Conservation (phyloP, 2,113 vertebrate species). For the Tursiops truncatus region DNA sequence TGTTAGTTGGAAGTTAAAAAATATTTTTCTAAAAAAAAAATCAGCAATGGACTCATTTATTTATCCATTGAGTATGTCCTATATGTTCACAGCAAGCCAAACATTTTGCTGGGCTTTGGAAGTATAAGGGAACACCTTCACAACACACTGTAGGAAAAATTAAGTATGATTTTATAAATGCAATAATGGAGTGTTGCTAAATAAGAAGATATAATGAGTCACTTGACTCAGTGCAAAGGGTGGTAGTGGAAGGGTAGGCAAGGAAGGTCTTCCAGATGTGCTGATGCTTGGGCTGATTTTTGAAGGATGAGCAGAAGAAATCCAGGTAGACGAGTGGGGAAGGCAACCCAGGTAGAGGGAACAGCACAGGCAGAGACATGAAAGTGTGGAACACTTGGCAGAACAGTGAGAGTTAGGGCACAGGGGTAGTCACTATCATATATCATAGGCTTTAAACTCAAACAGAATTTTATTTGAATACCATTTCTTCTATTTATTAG, state of each 20-base stretch:
- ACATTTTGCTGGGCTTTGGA: background rate
- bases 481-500: background rate
- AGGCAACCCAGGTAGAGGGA: background rate
- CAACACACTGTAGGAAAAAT: background rate
- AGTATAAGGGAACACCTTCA: background rate
- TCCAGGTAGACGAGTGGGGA: no score
- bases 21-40: background rate
- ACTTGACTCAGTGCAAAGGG: background rate
- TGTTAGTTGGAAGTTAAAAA: background rate
- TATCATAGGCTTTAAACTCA: background rate
- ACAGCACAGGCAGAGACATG: background rate
- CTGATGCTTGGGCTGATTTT: background rate
- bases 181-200: background rate
- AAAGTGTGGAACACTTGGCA: background rate
- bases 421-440: no score
- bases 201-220: background rate
- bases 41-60: background rate
- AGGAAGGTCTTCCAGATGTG: background rate
- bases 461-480: background rate
- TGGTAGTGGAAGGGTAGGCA: background rate
- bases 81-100: background rate
- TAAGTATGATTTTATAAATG: background rate
- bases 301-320: background rate
- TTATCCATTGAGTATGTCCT: background rate
- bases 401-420: background rate